Evolutionary conservation across 2,113 vertebrate species (phyloP), one percentile per base, ranked within the genome.

Genomic region (Ivindomyrus marchei): DNA sequence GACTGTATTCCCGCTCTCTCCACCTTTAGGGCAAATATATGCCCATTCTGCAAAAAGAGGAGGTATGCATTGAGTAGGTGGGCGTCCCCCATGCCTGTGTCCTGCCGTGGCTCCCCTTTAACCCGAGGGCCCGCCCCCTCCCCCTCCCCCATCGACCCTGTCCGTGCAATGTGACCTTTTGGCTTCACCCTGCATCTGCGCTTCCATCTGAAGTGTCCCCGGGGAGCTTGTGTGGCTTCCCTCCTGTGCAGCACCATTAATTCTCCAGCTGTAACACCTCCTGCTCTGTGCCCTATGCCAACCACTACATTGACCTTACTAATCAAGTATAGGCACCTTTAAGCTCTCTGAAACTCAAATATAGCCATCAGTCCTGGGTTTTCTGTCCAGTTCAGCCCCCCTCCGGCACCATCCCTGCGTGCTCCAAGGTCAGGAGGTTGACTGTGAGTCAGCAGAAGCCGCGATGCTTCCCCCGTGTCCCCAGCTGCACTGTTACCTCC

Each of bases 41-140:
- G 93, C 91, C 92, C 91, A 88, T 92, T 89, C 92, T 93, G 93
- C 92, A 91, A 90, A 92, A 92, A 90, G 90, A 92, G 62, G 89
- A 93, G 93, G 92, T 93, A 92, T 84, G 90, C 89, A 91, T 88
- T 88, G 91, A 90, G 39, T 87, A 52, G 62, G 39, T 53, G 86
- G n/a, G 46, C 87, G 52, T 31, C 90, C 36, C 31, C 3, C 24
- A 7, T 66, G 88, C 91, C 89, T 90, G 62, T 86, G 83, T 84
- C 88, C 66, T 85, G 89, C 87, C 84, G 85, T 77, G 39, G 88
- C 91, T 93, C 85, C 85, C 56, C 84, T 62, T 39, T 90, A 89
- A 86, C 88, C 9, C 13, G 31, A 9, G 83, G 53, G 39, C 8
- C 10, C 17, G 8, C 77, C 27, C 19, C 39, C 46, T 0, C 53